phyloP scores from a whole-genome alignment of 1,140 invertebrate genomes.

The Microplitis mediator region DNA sequence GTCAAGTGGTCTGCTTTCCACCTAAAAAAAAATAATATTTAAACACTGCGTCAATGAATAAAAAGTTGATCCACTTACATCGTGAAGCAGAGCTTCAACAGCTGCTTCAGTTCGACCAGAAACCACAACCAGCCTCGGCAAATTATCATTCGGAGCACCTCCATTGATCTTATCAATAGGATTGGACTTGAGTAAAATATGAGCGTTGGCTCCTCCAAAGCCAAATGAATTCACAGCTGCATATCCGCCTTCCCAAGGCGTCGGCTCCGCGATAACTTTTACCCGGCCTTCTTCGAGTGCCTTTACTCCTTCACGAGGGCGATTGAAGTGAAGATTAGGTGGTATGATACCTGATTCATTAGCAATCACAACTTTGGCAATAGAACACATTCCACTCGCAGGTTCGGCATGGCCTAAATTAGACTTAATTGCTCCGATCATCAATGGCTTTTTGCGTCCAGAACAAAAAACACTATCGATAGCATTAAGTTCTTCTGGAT shows the following conservation, averaged over 20 bases:
- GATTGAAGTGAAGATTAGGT: conserved; percentile 75
- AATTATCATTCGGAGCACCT: conserved; percentile 58
- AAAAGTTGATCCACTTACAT: conserved; percentile 50
- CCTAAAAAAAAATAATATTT: conserved; percentile 30
- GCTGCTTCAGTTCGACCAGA: conserved; percentile 76
- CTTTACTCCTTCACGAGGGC: conserved; percentile 71
- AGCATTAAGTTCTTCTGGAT: conserved; percentile 86
- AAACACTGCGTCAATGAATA: no score
- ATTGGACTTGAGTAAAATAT: conserved; percentile 69
- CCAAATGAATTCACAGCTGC: conserved; percentile 69
- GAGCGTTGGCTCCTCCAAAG: conserved; percentile 71
- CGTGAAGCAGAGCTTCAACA: conserved; percentile 71
- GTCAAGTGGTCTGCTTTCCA: conserved; percentile 63
- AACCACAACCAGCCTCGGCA: conserved; percentile 69
- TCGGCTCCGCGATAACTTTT: conserved; percentile 69
- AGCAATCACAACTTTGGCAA: conserved; percentile 78
- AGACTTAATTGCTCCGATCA: conserved; percentile 90
- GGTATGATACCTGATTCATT: conserved; percentile 75
- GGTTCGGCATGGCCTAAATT: conserved; percentile 94
- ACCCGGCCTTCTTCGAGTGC: conserved; percentile 69
- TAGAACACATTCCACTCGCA: conserved; percentile 82
- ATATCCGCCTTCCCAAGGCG: conserved; percentile 67
- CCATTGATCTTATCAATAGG: conserved; percentile 63
- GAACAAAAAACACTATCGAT: conserved; percentile 82
- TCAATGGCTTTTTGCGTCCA: conserved; percentile 70